phyloP scores from a whole-genome alignment of 2,888 invertebrate genomes.

The Carpatolechia fugitivella region DNA sequence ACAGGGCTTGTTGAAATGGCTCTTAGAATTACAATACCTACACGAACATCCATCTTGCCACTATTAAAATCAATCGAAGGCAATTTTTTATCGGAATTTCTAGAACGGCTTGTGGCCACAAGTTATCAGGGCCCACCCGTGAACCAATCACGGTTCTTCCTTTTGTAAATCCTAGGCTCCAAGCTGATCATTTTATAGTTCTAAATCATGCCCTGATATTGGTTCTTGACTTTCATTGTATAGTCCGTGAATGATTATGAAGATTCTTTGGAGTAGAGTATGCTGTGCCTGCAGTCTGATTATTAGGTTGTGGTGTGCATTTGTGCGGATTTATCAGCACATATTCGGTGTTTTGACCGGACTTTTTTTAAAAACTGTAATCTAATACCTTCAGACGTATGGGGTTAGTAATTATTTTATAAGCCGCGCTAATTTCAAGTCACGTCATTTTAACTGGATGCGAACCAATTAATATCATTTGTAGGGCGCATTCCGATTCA shows the following conservation, averaged over 20 bases:
- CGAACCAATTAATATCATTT: too few species aligned
- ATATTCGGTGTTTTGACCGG: too few species aligned
- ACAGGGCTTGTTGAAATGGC: too few species aligned
- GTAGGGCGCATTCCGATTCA: too few species aligned
- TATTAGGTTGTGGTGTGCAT: too few species aligned
- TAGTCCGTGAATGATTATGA: neutral
- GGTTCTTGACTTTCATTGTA: neutral
- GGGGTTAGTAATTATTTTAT: too few species aligned
- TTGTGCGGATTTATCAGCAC: too few species aligned
- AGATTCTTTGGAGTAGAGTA: neutral
- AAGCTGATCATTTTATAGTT: neutral
- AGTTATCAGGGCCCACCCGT: conserved; percentile 10
- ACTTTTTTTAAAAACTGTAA: too few species aligned
- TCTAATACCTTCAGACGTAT: too few species aligned
- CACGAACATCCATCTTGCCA: neutral
- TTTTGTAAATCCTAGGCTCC: neutral
- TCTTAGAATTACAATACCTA: neutral
- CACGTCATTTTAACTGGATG: too few species aligned
- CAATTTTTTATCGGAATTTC: neutral
- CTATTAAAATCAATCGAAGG: neutral
- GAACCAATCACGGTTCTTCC: neutral
- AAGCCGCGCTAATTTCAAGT: too few species aligned
- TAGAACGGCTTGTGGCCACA: neutral
- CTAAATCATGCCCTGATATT: neutral
- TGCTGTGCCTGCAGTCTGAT: neutral